Conservation (phyloP, 1,140 invertebrate genomes). For the Sitophilus oryzae region DNA sequence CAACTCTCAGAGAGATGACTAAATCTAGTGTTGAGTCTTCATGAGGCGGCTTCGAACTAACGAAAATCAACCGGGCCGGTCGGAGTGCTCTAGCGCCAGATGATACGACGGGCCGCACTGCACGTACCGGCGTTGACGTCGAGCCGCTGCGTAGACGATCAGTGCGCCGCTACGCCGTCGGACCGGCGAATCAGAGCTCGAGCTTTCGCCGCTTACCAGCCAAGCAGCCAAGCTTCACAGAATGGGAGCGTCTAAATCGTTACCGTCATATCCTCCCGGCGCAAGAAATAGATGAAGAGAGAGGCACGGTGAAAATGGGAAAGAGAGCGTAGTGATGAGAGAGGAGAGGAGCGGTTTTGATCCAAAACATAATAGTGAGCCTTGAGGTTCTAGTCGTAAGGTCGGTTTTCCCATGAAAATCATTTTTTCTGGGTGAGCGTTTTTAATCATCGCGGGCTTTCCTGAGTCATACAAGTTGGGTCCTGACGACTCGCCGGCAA, state of each 20-base stretch:
- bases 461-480: conserved; percentile 1
- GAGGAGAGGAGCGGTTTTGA: conserved; percentile 45
- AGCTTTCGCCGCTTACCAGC: conserved; percentile 32
- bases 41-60: conserved; percentile 41
- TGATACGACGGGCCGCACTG: conserved; percentile 14
- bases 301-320: conserved; percentile 45
- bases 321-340: conserved; percentile 44
- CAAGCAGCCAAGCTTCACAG: conserved; percentile 29
- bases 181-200: conserved; percentile 31
- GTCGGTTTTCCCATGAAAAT: conserved; percentile 40
- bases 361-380: conserved; percentile 47
- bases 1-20: conserved; percentile 38
- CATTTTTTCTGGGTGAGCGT: conserved; percentile 6
- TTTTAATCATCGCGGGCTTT: conserved; percentile 1
- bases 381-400: conserved; percentile 43
- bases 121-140: conserved; percentile 30
- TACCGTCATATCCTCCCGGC: conserved; percentile 28
- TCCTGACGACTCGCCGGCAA: conserved; percentile 21
- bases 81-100: conserved; percentile 25
- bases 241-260: conserved; percentile 30
- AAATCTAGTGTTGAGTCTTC: conserved; percentile 36
- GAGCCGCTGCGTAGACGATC: conserved; percentile 23
- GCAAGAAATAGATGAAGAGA: conserved; percentile 42
- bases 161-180: conserved; percentile 27
- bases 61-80: conserved; percentile 39